phyloP scores from a whole-genome alignment of 2,888 invertebrate genomes.

The Protula sp. region DNA sequence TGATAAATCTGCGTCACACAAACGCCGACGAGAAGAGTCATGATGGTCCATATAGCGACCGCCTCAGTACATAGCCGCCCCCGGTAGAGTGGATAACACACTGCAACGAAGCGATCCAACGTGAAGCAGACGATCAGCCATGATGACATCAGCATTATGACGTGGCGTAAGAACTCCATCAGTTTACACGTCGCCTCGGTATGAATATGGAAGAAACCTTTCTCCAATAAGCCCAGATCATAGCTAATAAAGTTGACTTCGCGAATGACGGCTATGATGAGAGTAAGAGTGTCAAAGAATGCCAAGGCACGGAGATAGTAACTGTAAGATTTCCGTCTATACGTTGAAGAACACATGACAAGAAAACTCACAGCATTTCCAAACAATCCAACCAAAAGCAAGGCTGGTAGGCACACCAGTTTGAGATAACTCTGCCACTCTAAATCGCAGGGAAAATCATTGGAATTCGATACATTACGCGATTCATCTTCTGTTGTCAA shows the following conservation, averaged over 20 bases:
- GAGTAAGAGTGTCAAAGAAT: slow-evolving; percentile 15
- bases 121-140: slow-evolving; percentile 22
- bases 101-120: slow-evolving; percentile 17
- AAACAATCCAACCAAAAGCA: slow-evolving; percentile 8
- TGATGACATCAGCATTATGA: slow-evolving; percentile 16
- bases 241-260: slow-evolving; percentile 1
- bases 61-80: slow-evolving; percentile 12
- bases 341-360: slow-evolving; percentile 12
- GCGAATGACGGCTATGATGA: slow-evolving; percentile 5
- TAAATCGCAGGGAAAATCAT: not conserved
- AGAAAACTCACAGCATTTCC: slow-evolving; percentile 17
- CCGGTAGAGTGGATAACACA: slow-evolving; percentile 15
- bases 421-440: slow-evolving; percentile 6
- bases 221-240: not conserved
- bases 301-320: slow-evolving; percentile 18
- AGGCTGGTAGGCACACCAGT: slow-evolving; percentile 8
- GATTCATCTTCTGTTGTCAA: too few relatives aligned
- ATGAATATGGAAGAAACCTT: not conserved
- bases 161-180: slow-evolving; percentile 12
- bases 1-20: slow-evolving; percentile 13
- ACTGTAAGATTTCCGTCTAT: slow-evolving; percentile 17
- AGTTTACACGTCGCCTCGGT: slow-evolving; percentile 13
- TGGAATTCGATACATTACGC: too few relatives aligned
- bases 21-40: slow-evolving; percentile 3
- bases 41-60: slow-evolving; percentile 6